Evolutionary conservation across 2,888 invertebrate species (phyloP).

Genomic region (Trissoscelio sp.): DNA sequence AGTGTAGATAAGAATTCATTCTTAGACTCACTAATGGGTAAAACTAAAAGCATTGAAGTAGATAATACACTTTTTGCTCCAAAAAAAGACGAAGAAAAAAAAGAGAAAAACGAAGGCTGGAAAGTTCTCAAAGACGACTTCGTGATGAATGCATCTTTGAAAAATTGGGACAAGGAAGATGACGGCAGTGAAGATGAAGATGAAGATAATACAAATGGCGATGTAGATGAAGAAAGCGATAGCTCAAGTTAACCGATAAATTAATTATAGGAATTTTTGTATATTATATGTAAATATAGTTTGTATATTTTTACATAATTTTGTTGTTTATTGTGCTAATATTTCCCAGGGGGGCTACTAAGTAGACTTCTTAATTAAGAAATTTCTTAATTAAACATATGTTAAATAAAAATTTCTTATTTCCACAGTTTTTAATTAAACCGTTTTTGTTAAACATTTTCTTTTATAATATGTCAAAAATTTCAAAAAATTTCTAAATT

Average conservation of each 20-base stretch:
- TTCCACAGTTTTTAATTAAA: no score
- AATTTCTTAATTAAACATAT: no score
- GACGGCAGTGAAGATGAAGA: slow-evolving; percentile 77
- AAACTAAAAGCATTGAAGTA: slow-evolving; percentile 80
- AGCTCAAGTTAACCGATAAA: slow-evolving; percentile 14
- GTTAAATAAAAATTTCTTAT: no score
- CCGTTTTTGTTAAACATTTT: no score
- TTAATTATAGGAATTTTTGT: slow-evolving; percentile 8
- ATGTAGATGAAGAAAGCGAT: slow-evolving; percentile 29
- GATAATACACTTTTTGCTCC: slow-evolving; percentile 85
- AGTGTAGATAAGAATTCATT: slow-evolving; percentile 91
- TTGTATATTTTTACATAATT: no score
- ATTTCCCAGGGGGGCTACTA: no score
- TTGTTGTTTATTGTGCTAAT: no score
- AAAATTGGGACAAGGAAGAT: slow-evolving; percentile 94
- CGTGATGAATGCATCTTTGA: slow-evolving; percentile 94
- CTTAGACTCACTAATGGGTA: slow-evolving; percentile 91
- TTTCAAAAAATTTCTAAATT: no score
- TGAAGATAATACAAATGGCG: slow-evolving; percentile 15
- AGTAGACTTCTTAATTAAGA: no score
- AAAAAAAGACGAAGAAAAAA: slow-evolving; percentile 80
- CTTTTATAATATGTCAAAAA: no score
- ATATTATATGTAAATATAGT: background rate
- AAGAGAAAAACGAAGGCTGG: slow-evolving; percentile 80
- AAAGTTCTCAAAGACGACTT: slow-evolving; percentile 89